Evolutionary conservation across 2,797 vertebrate species (phyloP).

Genomic region (Gouania willdenowi): DNA sequence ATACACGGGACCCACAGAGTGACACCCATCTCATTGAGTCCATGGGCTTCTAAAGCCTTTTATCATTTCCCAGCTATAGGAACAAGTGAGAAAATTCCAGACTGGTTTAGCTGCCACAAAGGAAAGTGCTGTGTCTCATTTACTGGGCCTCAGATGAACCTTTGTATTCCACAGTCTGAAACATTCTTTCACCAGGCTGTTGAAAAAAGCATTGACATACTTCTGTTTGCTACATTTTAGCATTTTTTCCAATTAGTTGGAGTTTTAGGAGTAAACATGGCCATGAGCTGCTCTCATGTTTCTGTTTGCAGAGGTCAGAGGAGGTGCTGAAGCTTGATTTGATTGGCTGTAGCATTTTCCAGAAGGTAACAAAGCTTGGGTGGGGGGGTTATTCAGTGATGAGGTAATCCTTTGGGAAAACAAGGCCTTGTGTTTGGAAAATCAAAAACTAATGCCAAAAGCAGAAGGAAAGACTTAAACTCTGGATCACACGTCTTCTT

Average conservation of each 20-base stretch:
- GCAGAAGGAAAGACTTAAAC: no score
- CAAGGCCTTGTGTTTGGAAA: no score
- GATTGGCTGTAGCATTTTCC: slow-evolving; percentile 54
- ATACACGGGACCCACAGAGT: slow-evolving; percentile 20
- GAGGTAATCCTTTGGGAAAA: slow-evolving; percentile 64
- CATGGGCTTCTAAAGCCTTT: slow-evolving; percentile 37
- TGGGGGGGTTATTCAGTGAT: slow-evolving; percentile 51
- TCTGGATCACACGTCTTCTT: no score
- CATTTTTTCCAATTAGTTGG: neutral
- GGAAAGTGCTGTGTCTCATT: slow-evolving; percentile 55
- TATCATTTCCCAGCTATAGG: slow-evolving; percentile 33
- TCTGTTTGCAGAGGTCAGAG: slow-evolving; percentile 22
- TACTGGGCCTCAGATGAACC: slow-evolving; percentile 22
- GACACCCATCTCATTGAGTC: slow-evolving; percentile 10
- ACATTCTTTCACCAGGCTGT: slow-evolving; percentile 14
- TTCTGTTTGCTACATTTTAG: neutral
- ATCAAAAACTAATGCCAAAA: no score
- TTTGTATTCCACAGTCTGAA: slow-evolving; percentile 16
- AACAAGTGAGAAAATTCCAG: slow-evolving; percentile 38
- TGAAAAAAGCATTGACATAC: slow-evolving; percentile 18
- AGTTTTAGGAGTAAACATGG: slow-evolving; percentile 20
- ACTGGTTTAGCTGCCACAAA: slow-evolving; percentile 64
- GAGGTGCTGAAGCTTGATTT: slow-evolving; percentile 8
- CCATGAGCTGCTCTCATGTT: slow-evolving; percentile 32
- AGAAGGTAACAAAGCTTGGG: slow-evolving; percentile 6